Percentiles rank a stretch among this genome's conserved stretches.
These are phyloP conservation scores for Rhineura floridana DNA, from an alignment of 2,113 vertebrate genomes.

Conservation along the genomic window DNA sequence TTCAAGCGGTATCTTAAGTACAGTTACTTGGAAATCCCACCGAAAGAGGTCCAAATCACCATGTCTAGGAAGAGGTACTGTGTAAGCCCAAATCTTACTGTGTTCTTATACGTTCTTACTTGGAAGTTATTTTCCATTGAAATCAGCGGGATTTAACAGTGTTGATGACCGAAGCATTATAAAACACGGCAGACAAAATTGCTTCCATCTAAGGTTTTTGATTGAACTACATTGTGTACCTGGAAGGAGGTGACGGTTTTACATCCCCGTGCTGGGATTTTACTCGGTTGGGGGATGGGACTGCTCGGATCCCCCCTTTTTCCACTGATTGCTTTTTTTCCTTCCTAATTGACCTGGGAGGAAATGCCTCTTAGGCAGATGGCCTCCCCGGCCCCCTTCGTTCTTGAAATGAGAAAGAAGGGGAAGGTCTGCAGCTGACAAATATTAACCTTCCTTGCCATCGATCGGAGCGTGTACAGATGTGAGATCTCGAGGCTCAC, in stretches of 20 bases:
- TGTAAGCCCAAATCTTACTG: not conserved
- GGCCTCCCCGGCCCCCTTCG: slow-evolving; percentile 44
- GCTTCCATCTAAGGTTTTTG: not conserved
- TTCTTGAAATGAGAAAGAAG: slow-evolving; percentile 57
- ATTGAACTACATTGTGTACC: not conserved
- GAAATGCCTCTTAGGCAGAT: slow-evolving; percentile 72
- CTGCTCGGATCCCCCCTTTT: slow-evolving; percentile 32
- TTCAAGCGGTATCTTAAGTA: not conserved
- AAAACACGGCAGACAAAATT: not conserved
- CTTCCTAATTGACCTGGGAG: slow-evolving; percentile 60
- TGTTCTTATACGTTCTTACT: too few relatives aligned
- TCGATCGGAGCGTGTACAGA: slow-evolving; percentile 79
- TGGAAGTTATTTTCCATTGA: not conserved
- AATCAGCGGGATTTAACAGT: not conserved
- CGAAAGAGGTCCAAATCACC: not conserved
- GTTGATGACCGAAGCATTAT: not conserved
- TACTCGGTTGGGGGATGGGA: not conserved
- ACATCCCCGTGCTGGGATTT: not conserved
- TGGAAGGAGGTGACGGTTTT: not conserved
- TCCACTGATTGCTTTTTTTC: not conserved
- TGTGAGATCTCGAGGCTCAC: slow-evolving; percentile 79
- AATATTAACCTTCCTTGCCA: slow-evolving; percentile 78
- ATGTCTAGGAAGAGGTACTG: not conserved
- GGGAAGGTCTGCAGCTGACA: slow-evolving; percentile 78
- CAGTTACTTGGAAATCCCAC: not conserved